These are phyloP conservation scores for Ctenodactylus gundi DNA, from an alignment of 2,113 vertebrate species.

Conservation along the genomic window DNA sequence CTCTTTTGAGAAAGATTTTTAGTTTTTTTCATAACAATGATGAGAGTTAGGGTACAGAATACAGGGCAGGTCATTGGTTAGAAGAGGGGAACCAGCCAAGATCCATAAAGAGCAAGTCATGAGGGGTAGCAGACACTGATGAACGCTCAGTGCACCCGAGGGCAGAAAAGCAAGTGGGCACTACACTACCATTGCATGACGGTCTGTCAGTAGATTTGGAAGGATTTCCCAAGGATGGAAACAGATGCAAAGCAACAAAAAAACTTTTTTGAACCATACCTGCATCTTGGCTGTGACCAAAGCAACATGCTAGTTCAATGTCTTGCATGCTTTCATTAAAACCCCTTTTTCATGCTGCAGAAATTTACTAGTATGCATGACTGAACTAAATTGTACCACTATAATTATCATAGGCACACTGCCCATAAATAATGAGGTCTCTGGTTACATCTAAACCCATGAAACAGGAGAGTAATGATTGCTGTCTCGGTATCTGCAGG, in stretches of 20 bases:
- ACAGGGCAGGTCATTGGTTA: not conserved
- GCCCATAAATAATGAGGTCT: not conserved
- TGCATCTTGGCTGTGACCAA: not conserved
- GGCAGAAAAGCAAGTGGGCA: fast-evolving
- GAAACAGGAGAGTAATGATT: not conserved
- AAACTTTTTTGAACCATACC: not conserved
- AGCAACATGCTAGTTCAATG: not conserved
- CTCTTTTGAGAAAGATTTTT: not conserved
- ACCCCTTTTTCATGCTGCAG: not conserved
- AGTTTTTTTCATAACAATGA: not conserved
- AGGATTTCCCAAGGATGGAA: not conserved
- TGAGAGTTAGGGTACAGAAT: not conserved
- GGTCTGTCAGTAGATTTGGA: not conserved
- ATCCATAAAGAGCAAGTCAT: not conserved
- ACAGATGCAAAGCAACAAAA: not conserved
- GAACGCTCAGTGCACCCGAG: not conserved
- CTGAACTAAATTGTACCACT: not conserved
- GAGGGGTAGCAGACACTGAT: not conserved
- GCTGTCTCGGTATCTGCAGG: not conserved
- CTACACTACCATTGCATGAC: fast-evolving
- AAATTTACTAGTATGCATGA: not conserved
- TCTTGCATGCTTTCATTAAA: not conserved
- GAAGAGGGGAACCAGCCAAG: not conserved
- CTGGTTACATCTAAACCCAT: not conserved
- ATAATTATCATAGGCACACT: not conserved